phyloP scores from a whole-genome alignment of 2,113 vertebrate species.

The Phaethon lepturus region DNA sequence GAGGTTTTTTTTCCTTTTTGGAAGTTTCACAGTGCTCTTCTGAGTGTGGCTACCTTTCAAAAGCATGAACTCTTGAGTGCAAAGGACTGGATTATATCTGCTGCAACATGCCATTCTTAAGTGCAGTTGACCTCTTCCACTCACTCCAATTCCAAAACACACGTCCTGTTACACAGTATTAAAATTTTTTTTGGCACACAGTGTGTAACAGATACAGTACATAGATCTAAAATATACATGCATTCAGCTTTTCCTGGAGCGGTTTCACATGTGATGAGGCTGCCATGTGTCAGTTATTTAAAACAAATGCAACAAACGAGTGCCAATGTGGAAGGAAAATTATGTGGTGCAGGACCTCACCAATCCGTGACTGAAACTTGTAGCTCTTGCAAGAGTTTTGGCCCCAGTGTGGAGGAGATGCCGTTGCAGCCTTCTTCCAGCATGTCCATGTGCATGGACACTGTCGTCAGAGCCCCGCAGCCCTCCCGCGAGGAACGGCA shows the following conservation, averaged over 20 bases:
- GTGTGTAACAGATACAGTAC: not conserved
- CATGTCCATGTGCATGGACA: not conserved
- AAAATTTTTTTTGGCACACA: not conserved
- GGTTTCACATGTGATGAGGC: not conserved
- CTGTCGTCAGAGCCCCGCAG: not conserved
- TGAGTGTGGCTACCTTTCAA: not conserved
- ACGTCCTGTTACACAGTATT: not conserved
- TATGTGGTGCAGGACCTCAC: not conserved
- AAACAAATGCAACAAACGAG: not conserved
- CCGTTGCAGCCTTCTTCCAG: not conserved
- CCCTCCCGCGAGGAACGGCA: rapidly evolving
- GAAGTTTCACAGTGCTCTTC: not conserved
- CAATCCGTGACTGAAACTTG: not conserved
- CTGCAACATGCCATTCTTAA: not conserved
- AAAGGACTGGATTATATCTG: not conserved
- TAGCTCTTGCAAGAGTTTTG: not conserved
- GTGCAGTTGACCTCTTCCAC: not conserved
- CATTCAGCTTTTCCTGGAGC: not conserved
- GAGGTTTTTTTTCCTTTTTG: not conserved
- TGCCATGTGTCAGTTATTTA: not conserved
- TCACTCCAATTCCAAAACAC: not conserved
- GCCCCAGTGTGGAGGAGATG: rapidly evolving
- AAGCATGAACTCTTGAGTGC: not conserved
- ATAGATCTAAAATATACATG: not conserved
- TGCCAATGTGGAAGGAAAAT: not conserved